These are phyloP conservation scores for Amazonetta brasiliensis DNA, from an alignment of 2,797 vertebrate genomes.

Conservation along the genomic window DNA sequence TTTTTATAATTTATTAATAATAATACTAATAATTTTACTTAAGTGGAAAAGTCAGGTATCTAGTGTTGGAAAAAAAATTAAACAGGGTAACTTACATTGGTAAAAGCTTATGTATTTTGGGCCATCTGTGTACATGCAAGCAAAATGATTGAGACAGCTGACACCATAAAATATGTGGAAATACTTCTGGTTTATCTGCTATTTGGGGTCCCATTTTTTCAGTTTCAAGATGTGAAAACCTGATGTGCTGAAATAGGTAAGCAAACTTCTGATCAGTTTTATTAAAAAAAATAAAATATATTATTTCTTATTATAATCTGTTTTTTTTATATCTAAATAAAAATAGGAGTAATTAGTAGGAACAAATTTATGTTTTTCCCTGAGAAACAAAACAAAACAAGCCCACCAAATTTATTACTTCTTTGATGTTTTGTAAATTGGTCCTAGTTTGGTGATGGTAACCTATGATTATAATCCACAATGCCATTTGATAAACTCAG, in stretches of 20 bases:
- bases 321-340: neutral
- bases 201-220: neutral
- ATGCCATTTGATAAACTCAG: neutral
- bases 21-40: neutral
- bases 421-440: neutral
- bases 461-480: neutral
- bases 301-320: too few relatives aligned
- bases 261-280: neutral
- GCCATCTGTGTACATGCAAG: neutral
- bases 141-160: neutral
- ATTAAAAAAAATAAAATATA: too few relatives aligned
- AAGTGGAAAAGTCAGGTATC: neutral
- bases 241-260: neutral
- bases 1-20: neutral
- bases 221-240: neutral
- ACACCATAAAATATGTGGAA: neutral
- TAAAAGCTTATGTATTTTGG: neutral
- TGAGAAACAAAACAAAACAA: neutral
- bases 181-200: neutral
- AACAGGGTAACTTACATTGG: fast-evolving
- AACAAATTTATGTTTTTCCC: neutral
- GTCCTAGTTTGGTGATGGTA: neutral
- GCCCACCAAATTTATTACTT: neutral
- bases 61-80: neutral
- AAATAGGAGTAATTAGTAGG: neutral